Evolutionary conservation across 2,888 invertebrate species (phyloP), one percentile per base, ranked within the genome.

Genomic region (Microplitis manilae): DNA sequence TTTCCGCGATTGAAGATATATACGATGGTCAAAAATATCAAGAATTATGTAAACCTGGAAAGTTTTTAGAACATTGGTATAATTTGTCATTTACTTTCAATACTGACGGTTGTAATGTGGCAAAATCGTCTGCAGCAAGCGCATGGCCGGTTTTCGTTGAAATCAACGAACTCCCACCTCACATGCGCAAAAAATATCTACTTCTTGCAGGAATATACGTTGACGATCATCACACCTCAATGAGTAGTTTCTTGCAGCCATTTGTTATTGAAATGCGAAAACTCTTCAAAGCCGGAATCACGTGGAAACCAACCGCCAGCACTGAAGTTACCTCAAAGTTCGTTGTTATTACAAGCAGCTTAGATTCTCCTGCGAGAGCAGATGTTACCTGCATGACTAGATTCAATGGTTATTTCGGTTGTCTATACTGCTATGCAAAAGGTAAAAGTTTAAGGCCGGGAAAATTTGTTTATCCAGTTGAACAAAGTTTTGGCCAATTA

Each of bases 121-220:
- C 72, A 2, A 67, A 64, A 8, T 80, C 81, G 5, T 79, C 78
- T 7, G 71, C 40, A 20, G 20, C 73, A 0, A 76, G 68, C 38
- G 72, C 67, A 13, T 83, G 79, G 78, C 79, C 81, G 1, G 38
- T 83, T 6, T 80, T 77, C 64, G 41, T 78, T 1, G 76, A 76
- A 76, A 67, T 82, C 6, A 81, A 82, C 39, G 81, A 82, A 73
- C 40, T 82, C 0, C 75, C 82, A 6, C 81, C 80, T 6, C 79
- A 80, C 20, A 20, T 68, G 8, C 69, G 80, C n/a, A 5, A 79
- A 79, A 39, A 80, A 77, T 61, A 79, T 68, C 77, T 78, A 60
- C 50, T 77, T 5, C 61, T 80, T 15, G 78, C 76, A 17, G 80
- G 61, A 60, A 64, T 80, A 9, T 76, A 30, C 39, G 73, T 80